These are phyloP conservation scores for Carabus problematicus DNA, from an alignment of 2,888 invertebrate genomes.

Conservation along the genomic window DNA sequence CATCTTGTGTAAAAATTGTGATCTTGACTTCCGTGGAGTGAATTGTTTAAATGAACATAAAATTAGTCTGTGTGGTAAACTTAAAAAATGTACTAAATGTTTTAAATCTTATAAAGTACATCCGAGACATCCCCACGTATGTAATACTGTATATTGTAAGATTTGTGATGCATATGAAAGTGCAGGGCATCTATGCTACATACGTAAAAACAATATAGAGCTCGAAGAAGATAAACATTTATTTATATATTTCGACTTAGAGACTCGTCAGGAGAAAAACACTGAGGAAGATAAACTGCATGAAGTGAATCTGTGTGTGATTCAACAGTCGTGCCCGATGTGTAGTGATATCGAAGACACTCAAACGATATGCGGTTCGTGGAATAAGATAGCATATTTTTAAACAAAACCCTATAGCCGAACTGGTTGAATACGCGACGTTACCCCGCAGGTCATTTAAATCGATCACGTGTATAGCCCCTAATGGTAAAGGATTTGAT, in stretches of 20 bases:
- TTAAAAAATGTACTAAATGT: not conserved
- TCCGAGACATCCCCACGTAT: not conserved
- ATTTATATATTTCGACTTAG: conserved; percentile 6
- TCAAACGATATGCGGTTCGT: not conserved
- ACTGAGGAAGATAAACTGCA: no score
- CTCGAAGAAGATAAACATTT: not conserved
- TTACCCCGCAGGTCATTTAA: no score
- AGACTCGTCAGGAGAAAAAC: no score
- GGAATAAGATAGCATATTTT: not conserved
- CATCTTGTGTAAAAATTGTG: conserved; percentile 23
- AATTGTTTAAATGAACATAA: conserved; percentile 31
- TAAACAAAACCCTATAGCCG: not conserved
- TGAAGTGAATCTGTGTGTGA: no score
- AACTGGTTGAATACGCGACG: not conserved
- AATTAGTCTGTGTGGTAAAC: not conserved
- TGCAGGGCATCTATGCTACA: not conserved
- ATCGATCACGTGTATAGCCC: not conserved
- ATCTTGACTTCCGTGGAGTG: conserved; percentile 7
- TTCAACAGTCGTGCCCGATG: no score
- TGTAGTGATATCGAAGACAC: no score
- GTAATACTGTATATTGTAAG: not conserved
- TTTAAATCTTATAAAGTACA: conserved; percentile 1
- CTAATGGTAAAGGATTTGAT: not conserved
- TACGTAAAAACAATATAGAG: conserved; percentile 1
- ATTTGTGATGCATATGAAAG: not conserved